A percentile compares a stretch with the other conserved stretches of the same genome.
phyloP scores from a whole-genome alignment of 2,797 vertebrate species.

The Notoglanidium macrostoma region DNA sequence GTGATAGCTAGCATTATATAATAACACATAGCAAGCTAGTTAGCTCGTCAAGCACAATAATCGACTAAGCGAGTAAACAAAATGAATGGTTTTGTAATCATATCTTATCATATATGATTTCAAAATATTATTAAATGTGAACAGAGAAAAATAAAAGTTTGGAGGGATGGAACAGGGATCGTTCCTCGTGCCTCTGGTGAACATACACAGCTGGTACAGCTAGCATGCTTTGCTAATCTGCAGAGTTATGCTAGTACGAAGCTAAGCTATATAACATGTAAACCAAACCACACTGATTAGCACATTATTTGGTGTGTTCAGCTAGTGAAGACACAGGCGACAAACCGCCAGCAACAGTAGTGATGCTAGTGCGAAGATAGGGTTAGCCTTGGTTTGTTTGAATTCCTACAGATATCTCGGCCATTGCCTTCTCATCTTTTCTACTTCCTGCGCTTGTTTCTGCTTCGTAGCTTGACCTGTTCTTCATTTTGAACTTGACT shows the following conservation, averaged over 20 bases:
- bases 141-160: background rate
- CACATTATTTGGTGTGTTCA: background rate
- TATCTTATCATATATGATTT: background rate
- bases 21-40: background rate
- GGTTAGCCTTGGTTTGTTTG: background rate
- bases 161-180: background rate
- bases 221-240: background rate
- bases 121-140: background rate
- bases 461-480: background rate
- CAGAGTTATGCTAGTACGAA: background rate
- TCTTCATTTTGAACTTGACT: background rate
- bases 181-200: background rate
- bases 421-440: background rate
- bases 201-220: background rate
- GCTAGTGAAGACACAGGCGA: background rate
- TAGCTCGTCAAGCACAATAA: background rate
- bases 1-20: background rate
- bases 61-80: background rate
- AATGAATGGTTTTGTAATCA: background rate
- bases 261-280: background rate
- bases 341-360: no score
- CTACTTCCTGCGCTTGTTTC: background rate
- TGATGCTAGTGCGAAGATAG: no score
- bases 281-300: background rate
- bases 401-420: background rate